Conservation (phyloP, 2,797 vertebrate species). For the Cuniculus paca region DNA sequence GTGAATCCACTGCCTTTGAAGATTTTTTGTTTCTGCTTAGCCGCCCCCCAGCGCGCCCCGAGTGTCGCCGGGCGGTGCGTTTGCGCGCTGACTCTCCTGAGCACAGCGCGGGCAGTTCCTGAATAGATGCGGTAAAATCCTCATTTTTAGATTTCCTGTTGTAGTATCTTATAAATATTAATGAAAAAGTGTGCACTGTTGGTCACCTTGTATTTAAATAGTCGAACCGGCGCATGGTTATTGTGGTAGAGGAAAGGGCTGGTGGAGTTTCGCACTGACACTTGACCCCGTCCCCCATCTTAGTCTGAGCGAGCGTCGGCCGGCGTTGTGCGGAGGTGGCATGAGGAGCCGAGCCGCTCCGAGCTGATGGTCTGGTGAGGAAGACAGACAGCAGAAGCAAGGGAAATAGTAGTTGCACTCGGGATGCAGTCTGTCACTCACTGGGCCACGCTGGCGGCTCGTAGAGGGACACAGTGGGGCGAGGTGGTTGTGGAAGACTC, state of each 20-base stretch:
- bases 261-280: not conserved
- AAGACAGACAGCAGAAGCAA: slow-evolving; percentile 20
- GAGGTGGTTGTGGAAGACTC: not conserved
- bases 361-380: not conserved
- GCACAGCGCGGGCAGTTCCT: not conserved
- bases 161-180: not conserved
- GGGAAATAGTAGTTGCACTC: not conserved
- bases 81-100: not conserved
- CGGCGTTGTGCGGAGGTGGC: not conserved
- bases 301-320: not conserved
- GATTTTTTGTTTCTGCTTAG: not conserved
- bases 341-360: not conserved
- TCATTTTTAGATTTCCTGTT: not conserved
- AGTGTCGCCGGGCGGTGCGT: not conserved
- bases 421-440: not conserved
- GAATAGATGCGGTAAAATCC: not conserved
- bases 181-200: not conserved
- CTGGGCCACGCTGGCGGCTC: not conserved
- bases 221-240: not conserved
- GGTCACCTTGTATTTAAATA: not conserved
- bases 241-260: not conserved
- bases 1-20: slow-evolving; percentile 37
- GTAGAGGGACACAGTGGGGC: not conserved
- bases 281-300: not conserved
- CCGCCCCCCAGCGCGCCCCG: not conserved